These are phyloP conservation scores for Arctia plantaginis DNA, from an alignment of 2,888 invertebrate species.

Conservation along the genomic window DNA sequence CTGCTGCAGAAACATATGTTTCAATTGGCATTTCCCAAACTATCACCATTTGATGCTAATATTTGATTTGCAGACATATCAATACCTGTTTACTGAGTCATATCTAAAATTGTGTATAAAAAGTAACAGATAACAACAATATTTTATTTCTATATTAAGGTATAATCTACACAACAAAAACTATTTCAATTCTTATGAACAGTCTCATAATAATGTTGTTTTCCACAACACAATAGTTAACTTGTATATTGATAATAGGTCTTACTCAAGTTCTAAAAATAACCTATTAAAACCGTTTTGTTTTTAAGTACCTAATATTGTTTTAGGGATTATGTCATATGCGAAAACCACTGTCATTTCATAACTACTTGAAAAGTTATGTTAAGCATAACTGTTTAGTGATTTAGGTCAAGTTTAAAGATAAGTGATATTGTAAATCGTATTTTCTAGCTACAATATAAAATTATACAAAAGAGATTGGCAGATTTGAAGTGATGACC, in stretches of 20 bases:
- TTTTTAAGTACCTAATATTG: neutral
- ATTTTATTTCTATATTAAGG: neutral
- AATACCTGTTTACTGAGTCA: neutral
- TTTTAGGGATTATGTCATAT: neutral
- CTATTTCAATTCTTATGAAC: neutral
- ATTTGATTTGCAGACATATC: neutral
- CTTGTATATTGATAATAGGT: neutral
- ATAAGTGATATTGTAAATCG: neutral
- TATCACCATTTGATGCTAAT: neutral
- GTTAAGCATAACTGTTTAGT: neutral
- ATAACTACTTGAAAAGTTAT: neutral
- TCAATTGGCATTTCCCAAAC: neutral
- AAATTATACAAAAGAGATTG: constrained; percentile 3
- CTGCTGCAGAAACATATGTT: neutral
- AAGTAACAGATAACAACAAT: neutral
- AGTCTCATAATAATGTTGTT: neutral
- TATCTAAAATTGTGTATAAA: neutral
- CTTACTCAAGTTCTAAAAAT: neutral
- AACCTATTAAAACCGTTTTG: neutral
- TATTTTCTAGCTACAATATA: neutral
- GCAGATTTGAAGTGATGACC: constrained; percentile 18
- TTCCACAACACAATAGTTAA: neutral
- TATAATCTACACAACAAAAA: neutral
- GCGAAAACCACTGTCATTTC: neutral
- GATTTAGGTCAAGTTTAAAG: neutral